Evolutionary conservation across 1,140 invertebrate species (phyloP), one percentile per base, ranked within the genome.

Genomic region (Hestina assimilis): DNA sequence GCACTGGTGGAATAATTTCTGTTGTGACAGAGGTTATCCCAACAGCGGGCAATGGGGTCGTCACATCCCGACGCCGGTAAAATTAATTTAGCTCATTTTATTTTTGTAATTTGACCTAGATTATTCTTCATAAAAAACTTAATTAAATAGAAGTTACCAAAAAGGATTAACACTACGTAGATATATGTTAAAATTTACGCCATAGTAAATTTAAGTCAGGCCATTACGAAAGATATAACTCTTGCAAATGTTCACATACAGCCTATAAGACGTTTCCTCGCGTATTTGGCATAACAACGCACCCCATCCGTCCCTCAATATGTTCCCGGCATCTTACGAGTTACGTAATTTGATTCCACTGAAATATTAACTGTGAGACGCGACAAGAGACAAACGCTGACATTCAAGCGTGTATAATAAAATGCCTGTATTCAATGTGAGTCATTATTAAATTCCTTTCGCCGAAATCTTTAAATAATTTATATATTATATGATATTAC

Each of bases 331-430:
- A 47, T 65, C 56, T 75, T 69, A 75, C 59, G 76, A 71, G 65
- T 69, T 71, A 48, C 75, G 79, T 83, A 80, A 83, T 80, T 83
- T 83, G 73, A 79, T 79, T 80, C 77, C 53, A 48, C 64, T 78
- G 73, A 79, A 77, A 79, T 81, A 79, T 81, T 79, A 79, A 79
- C 72, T 69, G 64, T 63, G 73, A 73, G 72, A 74, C 59, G 61
- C 60, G 59, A 42, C 29, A n/a, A n/a, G n/a, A 67, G 73, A 74
- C 51, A 67, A 69, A 72, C 66, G 59, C 4, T 14, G 15, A 1
- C 14, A 15, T 21, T 40, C 20, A 21, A n/a, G n/a, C n/a, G n/a
- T n/a, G n/a, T n/a, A n/a, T n/a, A n/a, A n/a, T n/a, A n/a, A n/a
- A 15, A 12, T 38, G 11, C 33, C 38, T 41, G 20, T 40, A 40